A percentile compares a stretch with the other conserved stretches of the same genome.
Evolutionary conservation across 1,140 invertebrate genomes (phyloP).

Genomic region (Bradysia coprophila): DNA sequence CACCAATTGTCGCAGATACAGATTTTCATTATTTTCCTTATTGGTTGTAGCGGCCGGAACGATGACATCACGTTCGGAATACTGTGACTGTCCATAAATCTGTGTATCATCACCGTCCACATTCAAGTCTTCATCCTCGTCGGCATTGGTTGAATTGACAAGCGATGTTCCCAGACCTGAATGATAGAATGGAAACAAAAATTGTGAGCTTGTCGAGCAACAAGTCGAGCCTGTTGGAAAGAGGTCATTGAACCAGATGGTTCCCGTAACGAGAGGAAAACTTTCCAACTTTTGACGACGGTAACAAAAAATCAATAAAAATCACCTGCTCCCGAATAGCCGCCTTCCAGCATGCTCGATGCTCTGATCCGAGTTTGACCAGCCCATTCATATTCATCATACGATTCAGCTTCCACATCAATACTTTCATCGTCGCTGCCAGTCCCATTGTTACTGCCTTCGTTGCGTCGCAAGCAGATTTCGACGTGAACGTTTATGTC

Average conservation of each 20-base stretch:
- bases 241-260: no score
- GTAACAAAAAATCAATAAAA: conserved; percentile 7
- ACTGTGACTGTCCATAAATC: conserved; percentile 68
- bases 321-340: conserved; percentile 34
- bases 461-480: conserved; percentile 35
- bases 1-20: conserved; percentile 28
- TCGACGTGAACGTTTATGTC: conserved; percentile 64
- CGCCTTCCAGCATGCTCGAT: conserved; percentile 46
- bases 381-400: conserved; percentile 70
- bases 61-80: conserved; percentile 54
- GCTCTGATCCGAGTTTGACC: conserved; percentile 54
- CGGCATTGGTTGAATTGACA: conserved; percentile 16
- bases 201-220: no score
- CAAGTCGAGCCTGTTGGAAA: no score
- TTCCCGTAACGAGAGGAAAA: no score
- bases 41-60: conserved; percentile 30
- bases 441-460: background rate
- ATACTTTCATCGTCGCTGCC: conserved; percentile 39
- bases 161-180: background rate
- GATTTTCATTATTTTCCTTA: conserved; percentile 12
- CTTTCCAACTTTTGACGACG: background rate
- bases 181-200: background rate
- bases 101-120: conserved; percentile 56
- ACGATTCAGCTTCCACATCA: conserved; percentile 41
- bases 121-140: conserved; percentile 62